Base-by-base conservation (phyloP, 2,888 invertebrate genomes). In the Nomada ferruginata region DNA sequence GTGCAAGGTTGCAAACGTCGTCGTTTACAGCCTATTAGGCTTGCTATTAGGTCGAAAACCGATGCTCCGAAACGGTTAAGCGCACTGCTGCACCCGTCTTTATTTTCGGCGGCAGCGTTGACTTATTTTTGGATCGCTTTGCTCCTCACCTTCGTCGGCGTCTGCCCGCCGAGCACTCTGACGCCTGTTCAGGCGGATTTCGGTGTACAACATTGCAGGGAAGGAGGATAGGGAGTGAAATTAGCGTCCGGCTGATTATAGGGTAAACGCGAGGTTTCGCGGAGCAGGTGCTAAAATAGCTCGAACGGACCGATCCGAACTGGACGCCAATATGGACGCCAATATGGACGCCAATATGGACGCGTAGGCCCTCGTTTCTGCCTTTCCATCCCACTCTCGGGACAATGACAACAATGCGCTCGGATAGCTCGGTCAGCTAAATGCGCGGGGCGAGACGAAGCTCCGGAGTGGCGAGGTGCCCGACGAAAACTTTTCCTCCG, bases 351-450 rank as follows among this genome's bases (percentile, higher is more conserved):
- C 1, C 23, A 23, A 23, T 23, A 23, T 23, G 23, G 23, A 7
- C 20, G 20, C 20, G 55, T 7, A 55, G 11, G 9, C 23, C 59
- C 75, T 36, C 59, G n/a, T 23, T 75, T 64, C 47, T 75, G 44
- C 18, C 69, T 47, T 64, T 66, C 71, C 61, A 71, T 81, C 72
- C 78, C 75, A 80, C 74, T 80, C 64, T 66, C 52, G 53, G 74
- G 76, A 89, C 85, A 85, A 84, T 88, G 82, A 86, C 87, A 88
- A 89, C 88, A 88, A 89, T 88, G 83, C 79, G 71, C 74, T 75
- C 60, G 82, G 57, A 55, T 84, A 84, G 63, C 57, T 82, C 47
- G 20, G 72, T 4, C 69, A 50, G 80, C 55, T 84, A 87, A 87
- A 86, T 83, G 84, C 71, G 70, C 76, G 79, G 76, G 77, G 50